Evolutionary conservation across 2,888 invertebrate genomes (phyloP).

Genomic region (Xylocampa areola): DNA sequence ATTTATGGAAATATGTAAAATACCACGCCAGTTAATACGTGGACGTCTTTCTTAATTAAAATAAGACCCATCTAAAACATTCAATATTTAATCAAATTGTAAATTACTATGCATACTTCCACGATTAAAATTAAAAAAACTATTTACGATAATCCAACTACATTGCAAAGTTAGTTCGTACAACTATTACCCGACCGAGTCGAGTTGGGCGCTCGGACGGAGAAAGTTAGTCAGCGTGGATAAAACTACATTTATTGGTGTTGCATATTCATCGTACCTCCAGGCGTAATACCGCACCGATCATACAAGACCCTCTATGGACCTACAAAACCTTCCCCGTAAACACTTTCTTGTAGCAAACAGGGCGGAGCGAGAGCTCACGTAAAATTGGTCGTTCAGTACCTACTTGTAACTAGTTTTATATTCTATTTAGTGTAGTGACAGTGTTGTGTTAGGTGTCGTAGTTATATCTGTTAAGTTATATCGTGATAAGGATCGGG

Average conservation of each 20-base stretch:
- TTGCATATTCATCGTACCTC: constrained; percentile 87
- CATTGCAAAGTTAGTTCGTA: constrained; percentile 61
- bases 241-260: constrained; percentile 87
- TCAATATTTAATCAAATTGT: background rate
- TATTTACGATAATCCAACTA: constrained; percentile 63
- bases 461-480: constrained; percentile 45
- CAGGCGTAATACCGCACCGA: constrained; percentile 70
- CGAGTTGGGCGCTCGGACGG: constrained; percentile 63
- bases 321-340: constrained; percentile 14
- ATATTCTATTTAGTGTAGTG: constrained; percentile 77
- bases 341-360: constrained; percentile 20
- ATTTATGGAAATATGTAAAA: too few relatives aligned
- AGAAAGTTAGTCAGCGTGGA: constrained; percentile 84
- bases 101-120: too few relatives aligned
- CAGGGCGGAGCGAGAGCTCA: constrained; percentile 55
- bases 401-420: constrained; percentile 78
- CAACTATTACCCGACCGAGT: constrained; percentile 62
- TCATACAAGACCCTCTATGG: constrained; percentile 56
- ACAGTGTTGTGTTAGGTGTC: constrained; percentile 70
- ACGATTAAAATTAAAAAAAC: constrained; percentile 59
- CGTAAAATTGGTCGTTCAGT: constrained; percentile 58
- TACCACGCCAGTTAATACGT: too few relatives aligned
- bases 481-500: constrained; percentile 39
- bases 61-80: background rate
- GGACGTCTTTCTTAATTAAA: background rate